Conservation (phyloP, 2,888 invertebrate genomes). For the Phanerotoma sp. region DNA sequence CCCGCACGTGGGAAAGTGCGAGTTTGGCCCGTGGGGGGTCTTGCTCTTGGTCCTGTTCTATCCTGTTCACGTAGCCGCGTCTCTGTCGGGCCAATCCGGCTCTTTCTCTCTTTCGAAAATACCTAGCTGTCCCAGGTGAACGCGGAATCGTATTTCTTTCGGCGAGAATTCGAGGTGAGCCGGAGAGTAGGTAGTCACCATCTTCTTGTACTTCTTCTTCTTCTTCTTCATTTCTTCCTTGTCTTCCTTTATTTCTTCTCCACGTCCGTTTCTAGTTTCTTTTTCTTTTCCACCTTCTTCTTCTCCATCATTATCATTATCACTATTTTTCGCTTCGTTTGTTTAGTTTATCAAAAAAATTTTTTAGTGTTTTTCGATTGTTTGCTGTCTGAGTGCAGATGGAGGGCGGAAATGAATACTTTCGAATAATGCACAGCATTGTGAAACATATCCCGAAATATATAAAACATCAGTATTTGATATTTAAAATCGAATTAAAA, state of each 20-base stretch:
- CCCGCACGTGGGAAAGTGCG: slow-evolving; percentile 58
- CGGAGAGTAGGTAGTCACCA: slow-evolving; percentile 33
- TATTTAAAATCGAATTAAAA: too few species aligned
- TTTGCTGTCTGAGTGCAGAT: too few species aligned
- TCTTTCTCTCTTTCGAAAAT: slow-evolving; percentile 23
- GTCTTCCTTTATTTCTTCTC: not conserved
- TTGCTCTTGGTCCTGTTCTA: slow-evolving; percentile 40
- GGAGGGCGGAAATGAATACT: too few species aligned
- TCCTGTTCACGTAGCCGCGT: slow-evolving; percentile 27
- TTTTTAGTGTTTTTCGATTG: too few species aligned
- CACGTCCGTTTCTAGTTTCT: slow-evolving; percentile 18
- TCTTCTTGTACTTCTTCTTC: not conserved
- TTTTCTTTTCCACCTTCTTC: slow-evolving; percentile 1
- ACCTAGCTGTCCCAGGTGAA: slow-evolving; percentile 35
- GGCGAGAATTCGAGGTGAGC: slow-evolving; percentile 35
- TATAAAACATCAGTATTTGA: too few species aligned
- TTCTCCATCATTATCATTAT: not conserved
- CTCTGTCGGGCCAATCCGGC: slow-evolving; percentile 8
- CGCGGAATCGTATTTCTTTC: slow-evolving; percentile 53
- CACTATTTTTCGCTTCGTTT: too few species aligned
- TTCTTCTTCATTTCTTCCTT: slow-evolving; percentile 14
- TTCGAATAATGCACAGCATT: too few species aligned
- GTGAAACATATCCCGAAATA: too few species aligned
- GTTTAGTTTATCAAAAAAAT: too few species aligned
- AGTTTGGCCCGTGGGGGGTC: slow-evolving; percentile 55